Evolutionary conservation across 2,113 vertebrate genomes (phyloP).

Genomic region (Rhombomys opimus): DNA sequence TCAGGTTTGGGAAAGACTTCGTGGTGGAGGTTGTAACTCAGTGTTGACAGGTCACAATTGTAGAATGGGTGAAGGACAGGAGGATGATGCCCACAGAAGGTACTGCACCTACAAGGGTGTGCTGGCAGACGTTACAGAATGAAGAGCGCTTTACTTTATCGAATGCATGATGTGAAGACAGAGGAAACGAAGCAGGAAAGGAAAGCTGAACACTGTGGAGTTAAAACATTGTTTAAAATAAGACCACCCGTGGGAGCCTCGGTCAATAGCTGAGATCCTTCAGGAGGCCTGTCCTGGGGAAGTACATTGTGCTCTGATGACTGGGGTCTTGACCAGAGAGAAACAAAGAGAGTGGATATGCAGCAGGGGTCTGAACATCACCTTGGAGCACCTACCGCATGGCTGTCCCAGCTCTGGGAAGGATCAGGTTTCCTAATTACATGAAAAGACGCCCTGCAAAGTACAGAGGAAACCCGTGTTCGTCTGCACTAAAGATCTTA

Average conservation of each 20-base stretch:
- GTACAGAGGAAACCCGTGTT: neutral
- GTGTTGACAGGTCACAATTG: neutral
- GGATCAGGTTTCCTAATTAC: neutral
- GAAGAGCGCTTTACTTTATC: neutral
- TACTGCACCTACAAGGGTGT: neutral
- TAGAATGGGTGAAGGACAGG: neutral
- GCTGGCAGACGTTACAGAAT: neutral
- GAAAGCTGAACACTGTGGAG: neutral
- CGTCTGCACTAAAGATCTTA: slow-evolving; percentile 19
- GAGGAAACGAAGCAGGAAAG: neutral
- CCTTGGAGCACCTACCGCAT: neutral
- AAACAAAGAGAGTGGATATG: neutral
- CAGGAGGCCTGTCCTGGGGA: neutral
- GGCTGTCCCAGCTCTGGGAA: neutral
- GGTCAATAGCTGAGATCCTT: neutral
- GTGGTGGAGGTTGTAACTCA: neutral
- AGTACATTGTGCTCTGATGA: neutral
- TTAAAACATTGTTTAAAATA: neutral
- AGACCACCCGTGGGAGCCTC: neutral
- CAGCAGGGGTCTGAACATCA: neutral
- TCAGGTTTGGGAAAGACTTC: neutral
- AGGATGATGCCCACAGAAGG: neutral
- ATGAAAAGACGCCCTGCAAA: neutral
- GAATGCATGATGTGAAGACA: neutral
- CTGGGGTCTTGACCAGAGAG: neutral